Evolutionary conservation across 2,113 vertebrate species (phyloP).

Genomic region (Rhombomys opimus): DNA sequence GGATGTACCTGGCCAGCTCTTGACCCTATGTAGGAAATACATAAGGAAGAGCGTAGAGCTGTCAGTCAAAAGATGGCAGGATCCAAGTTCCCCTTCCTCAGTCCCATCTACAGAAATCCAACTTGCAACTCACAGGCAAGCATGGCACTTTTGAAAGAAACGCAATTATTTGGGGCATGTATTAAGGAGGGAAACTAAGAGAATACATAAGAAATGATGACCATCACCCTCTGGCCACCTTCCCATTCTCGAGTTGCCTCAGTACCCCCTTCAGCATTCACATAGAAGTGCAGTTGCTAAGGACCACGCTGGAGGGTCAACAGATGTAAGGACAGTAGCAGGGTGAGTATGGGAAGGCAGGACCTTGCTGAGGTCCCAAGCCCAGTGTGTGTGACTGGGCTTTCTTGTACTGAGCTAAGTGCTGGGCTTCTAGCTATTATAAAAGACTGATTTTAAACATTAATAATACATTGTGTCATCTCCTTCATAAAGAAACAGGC

Average conservation of each 20-base stretch:
- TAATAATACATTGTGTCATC: not conserved
- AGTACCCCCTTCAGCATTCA: not conserved
- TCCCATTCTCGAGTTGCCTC: not conserved
- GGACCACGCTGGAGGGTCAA: not conserved
- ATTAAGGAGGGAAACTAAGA: not conserved
- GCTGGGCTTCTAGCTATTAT: not conserved
- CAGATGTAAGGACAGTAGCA: not conserved
- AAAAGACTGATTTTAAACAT: constrained; percentile 8
- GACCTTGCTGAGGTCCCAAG: not conserved
- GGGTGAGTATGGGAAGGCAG: not conserved
- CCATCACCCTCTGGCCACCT: not conserved
- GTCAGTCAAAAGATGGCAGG: not conserved
- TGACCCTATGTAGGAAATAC: not conserved
- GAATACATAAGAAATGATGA: not conserved
- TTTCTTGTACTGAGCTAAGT: not conserved
- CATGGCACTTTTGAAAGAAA: not conserved
- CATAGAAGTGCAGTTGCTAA: not conserved
- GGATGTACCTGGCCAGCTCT: not conserved
- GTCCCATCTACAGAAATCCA: not conserved
- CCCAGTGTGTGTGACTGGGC: not conserved
- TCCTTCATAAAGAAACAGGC: constrained; percentile 26
- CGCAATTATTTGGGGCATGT: not conserved
- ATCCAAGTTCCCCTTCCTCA: not conserved
- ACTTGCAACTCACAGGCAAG: not conserved
- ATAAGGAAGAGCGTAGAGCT: not conserved